Evolutionary conservation across 2,113 vertebrate species (phyloP).

Genomic region (Sinocyclocheilus maitianheensis): DNA sequence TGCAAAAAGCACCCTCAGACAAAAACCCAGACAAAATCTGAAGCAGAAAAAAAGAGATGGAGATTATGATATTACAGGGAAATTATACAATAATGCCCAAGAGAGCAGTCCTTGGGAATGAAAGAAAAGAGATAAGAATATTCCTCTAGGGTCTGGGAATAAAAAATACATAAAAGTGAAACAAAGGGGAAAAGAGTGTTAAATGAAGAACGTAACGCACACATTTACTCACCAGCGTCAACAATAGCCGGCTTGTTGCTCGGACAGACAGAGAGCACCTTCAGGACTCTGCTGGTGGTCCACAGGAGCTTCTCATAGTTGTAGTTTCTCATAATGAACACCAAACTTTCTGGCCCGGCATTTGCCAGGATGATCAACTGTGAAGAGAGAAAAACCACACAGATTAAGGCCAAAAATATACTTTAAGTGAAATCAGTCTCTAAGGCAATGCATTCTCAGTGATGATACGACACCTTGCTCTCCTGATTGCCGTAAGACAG

Average conservation of each 20-base stretch:
- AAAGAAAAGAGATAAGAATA: background rate
- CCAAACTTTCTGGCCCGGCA: slow-evolving; percentile 88
- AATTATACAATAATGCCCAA: background rate
- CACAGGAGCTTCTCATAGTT: slow-evolving; percentile 95
- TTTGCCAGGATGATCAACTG: slow-evolving; percentile 94
- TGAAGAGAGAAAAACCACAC: background rate
- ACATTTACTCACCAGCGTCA: slow-evolving; percentile 82
- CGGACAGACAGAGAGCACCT: slow-evolving; percentile 93
- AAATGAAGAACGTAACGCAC: no score
- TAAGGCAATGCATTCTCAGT: no score
- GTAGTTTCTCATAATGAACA: slow-evolving; percentile 95
- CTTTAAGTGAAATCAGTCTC: background rate
- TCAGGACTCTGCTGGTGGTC: slow-evolving; percentile 94
- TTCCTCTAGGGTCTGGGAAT: background rate
- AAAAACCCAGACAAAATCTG: background rate
- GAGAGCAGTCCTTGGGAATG: background rate
- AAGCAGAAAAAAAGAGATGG: no score
- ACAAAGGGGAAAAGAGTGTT: background rate
- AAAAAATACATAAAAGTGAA: background rate
- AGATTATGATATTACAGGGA: background rate
- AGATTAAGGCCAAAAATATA: background rate
- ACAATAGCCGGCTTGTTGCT: slow-evolving; percentile 96
- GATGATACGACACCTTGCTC: slow-evolving; percentile 82
- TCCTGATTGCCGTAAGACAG: slow-evolving; percentile 94
- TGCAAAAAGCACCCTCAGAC: background rate